A percentile compares a stretch with the other conserved stretches of the same genome.
Conservation (phyloP, 2,113 vertebrate species). For the Cettia cetti region DNA sequence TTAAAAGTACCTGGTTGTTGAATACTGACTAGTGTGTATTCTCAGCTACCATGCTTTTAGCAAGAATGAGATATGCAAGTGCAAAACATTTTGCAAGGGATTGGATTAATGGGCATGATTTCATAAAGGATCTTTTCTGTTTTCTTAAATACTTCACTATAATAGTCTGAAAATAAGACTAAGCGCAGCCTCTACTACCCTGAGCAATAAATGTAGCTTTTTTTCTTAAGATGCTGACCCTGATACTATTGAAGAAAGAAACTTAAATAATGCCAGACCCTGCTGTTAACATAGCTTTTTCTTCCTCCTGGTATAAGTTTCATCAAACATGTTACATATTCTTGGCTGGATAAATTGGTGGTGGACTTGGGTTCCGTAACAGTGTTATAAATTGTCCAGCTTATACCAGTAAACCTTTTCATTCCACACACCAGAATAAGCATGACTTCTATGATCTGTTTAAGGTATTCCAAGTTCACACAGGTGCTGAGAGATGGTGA, state of each 20-base stretch:
- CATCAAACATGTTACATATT: neutral
- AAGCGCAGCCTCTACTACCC: neutral
- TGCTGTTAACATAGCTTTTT: neutral
- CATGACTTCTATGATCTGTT: neutral
- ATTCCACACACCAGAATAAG: neutral
- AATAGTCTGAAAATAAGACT: neutral
- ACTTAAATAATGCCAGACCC: neutral
- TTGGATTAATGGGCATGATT: neutral
- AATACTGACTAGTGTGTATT: neutral
- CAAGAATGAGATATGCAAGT: neutral
- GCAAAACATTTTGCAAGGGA: neutral
- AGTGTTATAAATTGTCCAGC: neutral
- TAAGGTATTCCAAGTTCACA: neutral
- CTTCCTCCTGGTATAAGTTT: neutral
- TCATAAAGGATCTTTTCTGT: neutral
- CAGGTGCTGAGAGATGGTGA: neutral
- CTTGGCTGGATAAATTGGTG: neutral
- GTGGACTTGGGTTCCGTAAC: neutral
- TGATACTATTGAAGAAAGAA: neutral
- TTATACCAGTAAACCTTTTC: neutral
- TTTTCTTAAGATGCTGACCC: neutral
- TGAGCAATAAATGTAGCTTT: neutral
- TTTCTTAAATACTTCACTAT: neutral
- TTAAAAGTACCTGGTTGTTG: neutral
- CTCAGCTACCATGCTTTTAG: neutral